Evolutionary conservation across 2,888 invertebrate genomes (phyloP).

Genomic region (Rotaria sp.): DNA sequence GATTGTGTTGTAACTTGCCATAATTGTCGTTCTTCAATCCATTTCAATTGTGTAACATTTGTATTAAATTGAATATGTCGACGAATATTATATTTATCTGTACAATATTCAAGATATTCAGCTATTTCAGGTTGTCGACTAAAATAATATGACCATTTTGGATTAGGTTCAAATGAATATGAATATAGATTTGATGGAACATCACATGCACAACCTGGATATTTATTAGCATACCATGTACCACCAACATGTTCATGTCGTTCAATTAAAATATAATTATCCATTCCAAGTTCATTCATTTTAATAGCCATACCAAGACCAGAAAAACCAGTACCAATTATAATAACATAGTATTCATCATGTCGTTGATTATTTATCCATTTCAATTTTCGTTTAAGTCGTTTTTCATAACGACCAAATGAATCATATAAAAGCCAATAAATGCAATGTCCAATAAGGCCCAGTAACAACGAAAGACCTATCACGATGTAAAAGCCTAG

Average conservation of each 20-base stretch:
- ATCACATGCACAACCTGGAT: constrained; percentile 26
- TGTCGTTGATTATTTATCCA: no score
- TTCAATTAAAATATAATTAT: not conserved
- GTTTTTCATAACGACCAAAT: not conserved
- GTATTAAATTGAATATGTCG: not conserved
- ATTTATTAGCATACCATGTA: not conserved
- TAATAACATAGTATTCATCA: not conserved
- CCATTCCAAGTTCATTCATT: not conserved
- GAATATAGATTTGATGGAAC: constrained; percentile 11
- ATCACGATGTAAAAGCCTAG: no score
- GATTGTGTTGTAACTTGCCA: not conserved
- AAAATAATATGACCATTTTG: not conserved
- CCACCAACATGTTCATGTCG: not conserved
- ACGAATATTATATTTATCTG: not conserved
- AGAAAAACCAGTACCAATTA: not conserved
- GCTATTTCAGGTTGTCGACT: not conserved
- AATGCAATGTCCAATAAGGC: not conserved
- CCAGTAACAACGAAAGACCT: not conserved
- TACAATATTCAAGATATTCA: not conserved
- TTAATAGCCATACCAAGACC: not conserved
- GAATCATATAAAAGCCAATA: not conserved
- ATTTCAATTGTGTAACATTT: not conserved
- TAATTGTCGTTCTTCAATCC: not conserved
- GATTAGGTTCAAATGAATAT: constrained; percentile 6
- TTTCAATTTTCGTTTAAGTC: not conserved